Evolutionary conservation across 2,113 vertebrate genomes (phyloP).

Genomic region (Notothenia coriiceps): DNA sequence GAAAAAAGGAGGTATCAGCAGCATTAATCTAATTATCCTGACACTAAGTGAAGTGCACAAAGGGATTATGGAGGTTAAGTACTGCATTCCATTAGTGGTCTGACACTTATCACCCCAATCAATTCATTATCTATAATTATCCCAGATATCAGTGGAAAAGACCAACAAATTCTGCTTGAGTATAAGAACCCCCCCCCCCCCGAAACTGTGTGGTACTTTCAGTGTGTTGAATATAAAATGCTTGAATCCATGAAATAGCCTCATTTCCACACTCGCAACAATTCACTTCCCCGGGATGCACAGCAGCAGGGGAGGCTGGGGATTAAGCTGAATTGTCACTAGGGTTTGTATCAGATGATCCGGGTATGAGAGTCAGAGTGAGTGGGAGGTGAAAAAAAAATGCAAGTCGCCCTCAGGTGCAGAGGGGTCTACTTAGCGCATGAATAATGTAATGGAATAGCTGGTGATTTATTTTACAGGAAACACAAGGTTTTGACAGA

Average conservation of each 20-base stretch:
- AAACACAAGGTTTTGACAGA: conserved; percentile 63
- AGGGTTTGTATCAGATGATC: conserved; percentile 53
- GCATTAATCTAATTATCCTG: conserved; percentile 78
- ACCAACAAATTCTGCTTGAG: conserved; percentile 23
- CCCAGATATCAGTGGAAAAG: conserved; percentile 53
- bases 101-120: conserved; percentile 70
- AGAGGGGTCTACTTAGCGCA: conserved; percentile 64
- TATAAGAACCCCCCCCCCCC: conserved; percentile 31
- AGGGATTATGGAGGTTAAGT: conserved; percentile 76
- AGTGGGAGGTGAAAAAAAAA: conserved; percentile 50
- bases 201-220: not conserved
- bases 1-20: conserved; percentile 56
- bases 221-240: conserved; percentile 33
- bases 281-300: conserved; percentile 47
- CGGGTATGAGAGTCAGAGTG: conserved; percentile 40
- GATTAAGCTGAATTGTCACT: conserved; percentile 64
- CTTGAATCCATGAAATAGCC: conserved; percentile 27
- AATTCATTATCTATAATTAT: conserved; percentile 77
- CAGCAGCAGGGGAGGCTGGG: conserved; percentile 30
- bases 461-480: conserved; percentile 64
- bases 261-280: conserved; percentile 46
- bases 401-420: conserved; percentile 57
- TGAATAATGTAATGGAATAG: conserved; percentile 73
- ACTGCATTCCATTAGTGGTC: conserved; percentile 75
- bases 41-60: conserved; percentile 74